Conservation (phyloP, 2,113 vertebrate species). For the Regulus satrapa region DNA sequence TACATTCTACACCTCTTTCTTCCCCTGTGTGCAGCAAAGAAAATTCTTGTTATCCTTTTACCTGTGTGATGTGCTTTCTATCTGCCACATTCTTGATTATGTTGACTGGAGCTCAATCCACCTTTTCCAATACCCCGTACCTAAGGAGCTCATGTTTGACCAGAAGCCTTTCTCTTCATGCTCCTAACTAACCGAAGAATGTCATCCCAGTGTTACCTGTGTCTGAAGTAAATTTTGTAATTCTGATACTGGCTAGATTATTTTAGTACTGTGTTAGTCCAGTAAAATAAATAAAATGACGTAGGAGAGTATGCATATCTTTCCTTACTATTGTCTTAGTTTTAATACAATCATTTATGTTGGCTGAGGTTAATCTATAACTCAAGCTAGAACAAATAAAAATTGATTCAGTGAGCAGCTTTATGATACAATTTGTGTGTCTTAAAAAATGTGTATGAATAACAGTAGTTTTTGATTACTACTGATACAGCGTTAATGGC, state of each 20-base stretch:
- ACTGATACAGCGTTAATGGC: not conserved
- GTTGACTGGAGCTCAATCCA: not conserved
- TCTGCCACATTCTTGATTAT: not conserved
- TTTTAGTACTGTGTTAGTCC: not conserved
- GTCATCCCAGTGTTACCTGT: not conserved
- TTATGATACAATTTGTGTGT: not conserved
- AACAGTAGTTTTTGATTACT: not conserved
- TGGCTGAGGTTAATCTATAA: not conserved
- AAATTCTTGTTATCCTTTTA: not conserved
- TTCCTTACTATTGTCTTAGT: not conserved
- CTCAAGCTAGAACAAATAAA: not conserved
- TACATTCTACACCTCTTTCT: fast-evolving
- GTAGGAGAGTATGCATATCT: not conserved
- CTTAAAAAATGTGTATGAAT: not conserved
- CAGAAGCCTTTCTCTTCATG: not conserved
- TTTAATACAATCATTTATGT: not conserved
- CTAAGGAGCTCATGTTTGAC: not conserved
- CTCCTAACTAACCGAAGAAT: not conserved
- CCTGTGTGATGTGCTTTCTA: not conserved
- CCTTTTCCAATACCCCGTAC: not conserved
- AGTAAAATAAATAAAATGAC: not conserved
- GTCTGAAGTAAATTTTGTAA: not conserved
- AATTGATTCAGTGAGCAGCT: not conserved
- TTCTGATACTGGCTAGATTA: not conserved
- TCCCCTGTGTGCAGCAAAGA: not conserved